Percentiles rank a stretch among this genome's conserved stretches.
Evolutionary conservation across 2,888 invertebrate species (phyloP).

Genomic region (Drosophila mettleri): DNA sequence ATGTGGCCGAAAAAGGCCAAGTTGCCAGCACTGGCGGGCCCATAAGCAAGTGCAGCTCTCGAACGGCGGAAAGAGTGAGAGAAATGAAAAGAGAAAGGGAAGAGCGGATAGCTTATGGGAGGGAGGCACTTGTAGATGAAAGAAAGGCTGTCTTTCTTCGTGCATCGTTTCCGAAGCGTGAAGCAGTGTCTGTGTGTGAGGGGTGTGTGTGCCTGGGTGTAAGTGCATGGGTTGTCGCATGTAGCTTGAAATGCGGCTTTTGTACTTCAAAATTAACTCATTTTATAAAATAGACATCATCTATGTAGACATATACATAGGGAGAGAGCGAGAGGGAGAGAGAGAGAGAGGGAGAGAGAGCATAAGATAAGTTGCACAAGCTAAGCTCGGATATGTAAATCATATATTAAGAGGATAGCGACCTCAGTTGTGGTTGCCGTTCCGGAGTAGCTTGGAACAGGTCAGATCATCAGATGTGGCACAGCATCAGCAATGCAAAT

Average conservation of each 20-base stretch:
- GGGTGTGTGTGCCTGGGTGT: constrained; percentile 5
- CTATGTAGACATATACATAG: background rate
- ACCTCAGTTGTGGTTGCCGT: constrained; percentile 18
- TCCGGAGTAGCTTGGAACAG: constrained; percentile 6
- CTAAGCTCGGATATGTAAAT: background rate
- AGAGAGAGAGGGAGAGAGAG: background rate
- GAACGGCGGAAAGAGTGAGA: background rate
- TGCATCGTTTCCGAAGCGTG: constrained; percentile 55
- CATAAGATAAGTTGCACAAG: background rate
- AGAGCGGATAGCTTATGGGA: background rate
- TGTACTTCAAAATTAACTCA: constrained; percentile 60
- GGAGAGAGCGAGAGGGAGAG: background rate
- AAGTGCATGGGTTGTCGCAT: constrained; percentile 11
- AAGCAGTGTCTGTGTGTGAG: background rate
- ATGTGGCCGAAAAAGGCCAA: background rate
- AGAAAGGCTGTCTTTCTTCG: constrained; percentile 49
- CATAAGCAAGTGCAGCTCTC: background rate
- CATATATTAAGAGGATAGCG: constrained; percentile 39
- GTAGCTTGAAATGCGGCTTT: constrained; percentile 53
- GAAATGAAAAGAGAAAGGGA: background rate
- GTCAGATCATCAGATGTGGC: constrained; percentile 16
- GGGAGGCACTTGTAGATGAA: constrained; percentile 15
- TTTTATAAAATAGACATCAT: constrained; percentile 32
- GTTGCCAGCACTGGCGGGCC: background rate
- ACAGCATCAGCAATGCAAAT: constrained; percentile 25